phyloP scores from a whole-genome alignment of 2,888 invertebrate species.

The Hydropsyche betteni region DNA sequence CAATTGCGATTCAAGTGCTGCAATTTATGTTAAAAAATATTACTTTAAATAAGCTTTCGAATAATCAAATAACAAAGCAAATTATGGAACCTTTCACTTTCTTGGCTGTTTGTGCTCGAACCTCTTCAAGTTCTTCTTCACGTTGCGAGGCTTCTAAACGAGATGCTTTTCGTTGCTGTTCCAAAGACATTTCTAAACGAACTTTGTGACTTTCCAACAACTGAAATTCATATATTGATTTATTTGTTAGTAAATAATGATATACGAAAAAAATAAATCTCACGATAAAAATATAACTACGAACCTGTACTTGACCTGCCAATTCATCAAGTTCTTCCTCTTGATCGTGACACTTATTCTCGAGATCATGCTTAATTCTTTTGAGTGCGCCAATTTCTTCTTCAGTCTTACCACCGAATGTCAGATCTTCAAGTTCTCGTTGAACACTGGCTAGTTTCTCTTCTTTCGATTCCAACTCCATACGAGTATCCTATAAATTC shows the following conservation, averaged over 20 bases:
- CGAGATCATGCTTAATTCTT: slow-evolving; percentile 86
- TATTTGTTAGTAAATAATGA: background rate
- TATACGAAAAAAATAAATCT: slow-evolving; percentile 7
- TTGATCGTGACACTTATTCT: slow-evolving; percentile 84
- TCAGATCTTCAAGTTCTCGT: slow-evolving; percentile 86
- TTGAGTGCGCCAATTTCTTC: slow-evolving; percentile 86
- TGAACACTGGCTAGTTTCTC: slow-evolving; percentile 83
- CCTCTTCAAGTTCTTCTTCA: slow-evolving; percentile 94
- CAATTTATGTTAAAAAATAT: slow-evolving; percentile 50
- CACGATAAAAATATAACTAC: background rate
- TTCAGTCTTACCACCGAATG: slow-evolving; percentile 81
- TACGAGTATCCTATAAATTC: slow-evolving; percentile 75
- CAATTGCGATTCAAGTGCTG: slow-evolving; percentile 87
- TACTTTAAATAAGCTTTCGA: background rate
- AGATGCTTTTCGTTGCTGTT: slow-evolving; percentile 90
- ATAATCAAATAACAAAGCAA: too few relatives aligned
- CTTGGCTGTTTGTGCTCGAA: slow-evolving; percentile 88
- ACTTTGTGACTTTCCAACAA: slow-evolving; percentile 92
- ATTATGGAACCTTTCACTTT: slow-evolving; percentile 78
- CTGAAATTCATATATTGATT: slow-evolving; percentile 57
- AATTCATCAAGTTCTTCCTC: slow-evolving; percentile 97
- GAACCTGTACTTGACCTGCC: slow-evolving; percentile 83
- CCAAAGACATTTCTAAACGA: slow-evolving; percentile 91
- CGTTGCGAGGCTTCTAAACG: slow-evolving; percentile 88
- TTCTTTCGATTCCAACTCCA: slow-evolving; percentile 89